Evolutionary conservation across 2,797 vertebrate genomes (phyloP).

Genomic region (Bradypodion pumilum): DNA sequence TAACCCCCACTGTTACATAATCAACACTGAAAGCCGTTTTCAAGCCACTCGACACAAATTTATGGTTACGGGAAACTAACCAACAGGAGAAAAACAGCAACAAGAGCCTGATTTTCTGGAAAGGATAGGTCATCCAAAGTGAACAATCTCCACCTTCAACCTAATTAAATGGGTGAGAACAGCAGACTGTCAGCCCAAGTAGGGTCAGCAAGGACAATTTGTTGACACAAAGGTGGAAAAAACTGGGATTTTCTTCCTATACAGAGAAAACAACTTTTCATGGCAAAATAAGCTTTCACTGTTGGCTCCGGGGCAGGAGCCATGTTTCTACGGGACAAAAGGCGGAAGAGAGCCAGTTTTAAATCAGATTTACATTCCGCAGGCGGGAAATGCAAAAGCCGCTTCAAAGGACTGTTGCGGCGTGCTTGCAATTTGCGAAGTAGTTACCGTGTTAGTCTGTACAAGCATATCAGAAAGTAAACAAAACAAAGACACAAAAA

Average conservation of each 20-base stretch:
- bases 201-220: no score
- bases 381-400: constrained; percentile 3
- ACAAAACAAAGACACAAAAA: no score
- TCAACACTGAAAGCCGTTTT: neutral
- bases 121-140: no score
- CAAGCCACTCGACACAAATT: neutral
- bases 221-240: neutral
- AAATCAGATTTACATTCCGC: neutral
- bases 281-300: neutral
- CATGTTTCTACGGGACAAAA: neutral
- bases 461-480: no score
- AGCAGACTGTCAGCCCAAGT: no score
- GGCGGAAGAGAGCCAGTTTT: neutral
- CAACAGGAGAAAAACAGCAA: neutral
- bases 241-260: neutral
- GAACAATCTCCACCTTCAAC: neutral
- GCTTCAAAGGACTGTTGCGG: no score
- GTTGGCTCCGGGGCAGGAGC: neutral
- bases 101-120: neutral
- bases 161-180: neutral
- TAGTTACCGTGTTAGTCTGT: no score
- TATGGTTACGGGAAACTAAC: neutral
- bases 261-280: neutral
- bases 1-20: neutral
- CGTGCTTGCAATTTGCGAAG: no score